These are phyloP conservation scores for Eupeodes corollae DNA, from an alignment of 1,140 invertebrate genomes.

Conservation along the genomic window DNA sequence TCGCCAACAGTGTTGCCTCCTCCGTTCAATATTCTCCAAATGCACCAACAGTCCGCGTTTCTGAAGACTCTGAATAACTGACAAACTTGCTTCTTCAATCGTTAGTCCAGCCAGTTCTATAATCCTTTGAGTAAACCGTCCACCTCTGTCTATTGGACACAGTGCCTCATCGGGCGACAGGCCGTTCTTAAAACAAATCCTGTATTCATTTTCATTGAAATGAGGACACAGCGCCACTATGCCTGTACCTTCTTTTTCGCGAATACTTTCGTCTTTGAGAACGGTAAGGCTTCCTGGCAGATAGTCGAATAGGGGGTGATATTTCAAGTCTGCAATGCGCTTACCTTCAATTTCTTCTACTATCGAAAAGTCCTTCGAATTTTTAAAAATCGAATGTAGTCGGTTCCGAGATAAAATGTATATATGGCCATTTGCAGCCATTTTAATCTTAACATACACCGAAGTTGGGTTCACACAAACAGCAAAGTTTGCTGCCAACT, in stretches of 20 bases:
- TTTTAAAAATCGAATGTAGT: slow-evolving; percentile 51
- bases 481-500: slow-evolving; percentile 77
- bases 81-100: slow-evolving; percentile 52
- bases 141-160: slow-evolving; percentile 71
- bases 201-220: slow-evolving; percentile 87
- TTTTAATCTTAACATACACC: slow-evolving; percentile 46
- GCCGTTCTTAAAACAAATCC: slow-evolving; percentile 59
- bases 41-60: slow-evolving; percentile 52
- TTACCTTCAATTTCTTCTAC: slow-evolving; percentile 67
- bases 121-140: slow-evolving; percentile 54
- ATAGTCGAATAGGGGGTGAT: slow-evolving; percentile 29
- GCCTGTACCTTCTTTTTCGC: slow-evolving; percentile 71
- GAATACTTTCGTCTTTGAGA: slow-evolving; percentile 60
- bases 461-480: slow-evolving; percentile 42
- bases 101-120: slow-evolving; percentile 50
- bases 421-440: slow-evolving; percentile 20
- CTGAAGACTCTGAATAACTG: slow-evolving; percentile 42
- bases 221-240: slow-evolving; percentile 91
- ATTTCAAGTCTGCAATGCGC: slow-evolving; percentile 65
- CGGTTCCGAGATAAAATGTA: slow-evolving; percentile 51
- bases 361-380: slow-evolving; percentile 50
- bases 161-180: slow-evolving; percentile 65
- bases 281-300: slow-evolving; percentile 47
- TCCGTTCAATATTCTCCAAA: slow-evolving; percentile 58
- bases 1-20: slow-evolving; percentile 94